Evolutionary conservation across 2,113 vertebrate genomes (phyloP).

Genomic region (Thamnophis sirtalis): DNA sequence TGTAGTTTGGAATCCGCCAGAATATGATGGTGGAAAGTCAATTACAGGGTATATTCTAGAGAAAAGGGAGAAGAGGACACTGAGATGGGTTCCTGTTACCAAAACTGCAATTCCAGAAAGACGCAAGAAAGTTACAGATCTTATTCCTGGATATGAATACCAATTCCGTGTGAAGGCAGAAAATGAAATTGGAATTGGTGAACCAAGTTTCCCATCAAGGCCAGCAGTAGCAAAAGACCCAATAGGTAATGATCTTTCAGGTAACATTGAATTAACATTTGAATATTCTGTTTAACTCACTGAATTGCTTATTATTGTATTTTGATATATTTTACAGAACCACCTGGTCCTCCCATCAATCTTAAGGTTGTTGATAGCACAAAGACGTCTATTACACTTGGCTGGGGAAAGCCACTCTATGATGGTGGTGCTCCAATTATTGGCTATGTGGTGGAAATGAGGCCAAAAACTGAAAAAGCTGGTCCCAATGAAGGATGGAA

Average conservation of each 20-base stretch:
- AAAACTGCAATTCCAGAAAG: slow-evolving; percentile 83
- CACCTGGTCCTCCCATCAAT: slow-evolving; percentile 90
- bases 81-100: slow-evolving; percentile 89
- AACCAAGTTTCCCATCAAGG: slow-evolving; percentile 88
- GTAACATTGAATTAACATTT: slow-evolving; percentile 29
- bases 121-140: slow-evolving; percentile 84
- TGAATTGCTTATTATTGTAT: slow-evolving; percentile 25
- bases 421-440: slow-evolving; percentile 93
- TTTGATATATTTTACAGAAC: slow-evolving; percentile 73
- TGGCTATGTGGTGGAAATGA: slow-evolving; percentile 93
- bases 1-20: slow-evolving; percentile 90
- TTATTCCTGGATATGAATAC: slow-evolving; percentile 91
- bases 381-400: slow-evolving; percentile 82
- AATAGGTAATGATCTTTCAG: slow-evolving; percentile 75
- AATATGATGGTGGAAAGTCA: slow-evolving; percentile 91
- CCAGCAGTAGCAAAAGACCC: slow-evolving; percentile 89
- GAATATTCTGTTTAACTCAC: neutral
- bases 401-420: slow-evolving; percentile 89
- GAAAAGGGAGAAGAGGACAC: slow-evolving; percentile 86
- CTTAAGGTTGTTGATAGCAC: slow-evolving; percentile 91
- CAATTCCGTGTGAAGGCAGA: slow-evolving; percentile 97
- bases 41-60: slow-evolving; percentile 93
- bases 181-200: slow-evolving; percentile 93
- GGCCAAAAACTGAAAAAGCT: slow-evolving; percentile 74
- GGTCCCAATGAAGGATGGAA: slow-evolving; percentile 92